Conservation (phyloP, 2,113 vertebrate genomes). For the Tupaia tana region DNA sequence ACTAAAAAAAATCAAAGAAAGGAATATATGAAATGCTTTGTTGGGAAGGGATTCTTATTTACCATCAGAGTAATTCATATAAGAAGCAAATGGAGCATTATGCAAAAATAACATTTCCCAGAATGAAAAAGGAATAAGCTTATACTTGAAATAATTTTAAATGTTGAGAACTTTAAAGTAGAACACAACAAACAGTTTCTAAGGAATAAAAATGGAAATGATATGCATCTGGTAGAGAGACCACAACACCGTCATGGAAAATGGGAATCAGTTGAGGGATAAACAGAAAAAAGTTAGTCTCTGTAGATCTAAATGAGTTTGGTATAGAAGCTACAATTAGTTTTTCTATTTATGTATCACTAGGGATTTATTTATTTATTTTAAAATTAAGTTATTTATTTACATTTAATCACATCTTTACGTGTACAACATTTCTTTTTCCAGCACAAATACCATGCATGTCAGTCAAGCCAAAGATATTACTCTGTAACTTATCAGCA, state of each 20-base stretch:
- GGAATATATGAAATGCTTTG: conserved; percentile 19
- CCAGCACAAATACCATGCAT: too few relatives aligned
- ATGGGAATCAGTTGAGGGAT: background rate
- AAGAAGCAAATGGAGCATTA: conserved; percentile 5
- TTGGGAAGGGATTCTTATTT: background rate
- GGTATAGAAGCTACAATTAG: background rate
- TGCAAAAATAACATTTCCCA: conserved; percentile 8
- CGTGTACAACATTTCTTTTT: too few relatives aligned
- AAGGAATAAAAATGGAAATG: background rate
- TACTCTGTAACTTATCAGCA: too few relatives aligned
- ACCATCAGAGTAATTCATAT: conserved; percentile 24
- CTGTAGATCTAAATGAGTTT: background rate
- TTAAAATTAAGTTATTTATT: too few relatives aligned
- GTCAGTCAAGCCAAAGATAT: too few relatives aligned
- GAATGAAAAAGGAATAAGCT: background rate
- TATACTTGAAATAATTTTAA: background rate
- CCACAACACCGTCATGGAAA: background rate
- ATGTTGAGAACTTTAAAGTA: background rate
- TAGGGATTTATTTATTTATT: background rate
- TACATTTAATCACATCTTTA: too few relatives aligned
- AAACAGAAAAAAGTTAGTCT: background rate
- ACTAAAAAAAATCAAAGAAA: background rate
- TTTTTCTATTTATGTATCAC: background rate
- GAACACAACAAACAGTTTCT: background rate
- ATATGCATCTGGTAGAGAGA: rapidly evolving